phyloP scores from a whole-genome alignment of 2,113 vertebrate genomes.

The Pitta sordida region DNA sequence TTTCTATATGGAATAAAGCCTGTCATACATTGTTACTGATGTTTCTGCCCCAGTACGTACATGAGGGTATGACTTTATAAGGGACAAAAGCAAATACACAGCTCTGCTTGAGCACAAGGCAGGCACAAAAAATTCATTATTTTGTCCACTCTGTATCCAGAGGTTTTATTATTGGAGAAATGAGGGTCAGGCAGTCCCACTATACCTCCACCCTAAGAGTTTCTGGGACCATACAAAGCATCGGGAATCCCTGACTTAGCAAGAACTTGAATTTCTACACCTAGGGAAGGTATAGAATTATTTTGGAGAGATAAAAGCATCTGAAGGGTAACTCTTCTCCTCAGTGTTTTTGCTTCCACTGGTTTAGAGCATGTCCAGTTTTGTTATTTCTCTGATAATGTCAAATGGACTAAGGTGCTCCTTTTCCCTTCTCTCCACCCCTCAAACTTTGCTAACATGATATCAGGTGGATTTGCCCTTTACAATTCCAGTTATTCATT shows the following conservation, averaged over 20 bases:
- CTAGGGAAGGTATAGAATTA: neutral
- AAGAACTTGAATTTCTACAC: neutral
- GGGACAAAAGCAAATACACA: neutral
- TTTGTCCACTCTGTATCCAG: neutral
- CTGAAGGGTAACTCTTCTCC: neutral
- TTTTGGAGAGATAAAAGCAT: neutral
- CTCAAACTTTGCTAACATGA: neutral
- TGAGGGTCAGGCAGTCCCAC: neutral
- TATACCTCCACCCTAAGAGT: neutral
- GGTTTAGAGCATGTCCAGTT: neutral
- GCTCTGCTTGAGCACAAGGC: neutral
- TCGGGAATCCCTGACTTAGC: neutral
- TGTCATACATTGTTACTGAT: neutral
- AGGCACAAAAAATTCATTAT: neutral
- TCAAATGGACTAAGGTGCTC: neutral
- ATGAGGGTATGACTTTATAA: rapidly evolving
- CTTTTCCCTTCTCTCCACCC: neutral
- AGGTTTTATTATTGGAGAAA: neutral
- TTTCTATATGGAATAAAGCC: neutral
- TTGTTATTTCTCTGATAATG: neutral
- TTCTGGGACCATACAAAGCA: neutral
- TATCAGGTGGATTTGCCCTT: neutral
- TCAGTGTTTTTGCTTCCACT: neutral
- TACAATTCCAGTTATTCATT: neutral
- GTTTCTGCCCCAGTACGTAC: neutral